Evolutionary conservation across 2,888 invertebrate genomes (phyloP), one percentile per base, ranked within the genome.

Genomic region (Hypsopygia costalis): DNA sequence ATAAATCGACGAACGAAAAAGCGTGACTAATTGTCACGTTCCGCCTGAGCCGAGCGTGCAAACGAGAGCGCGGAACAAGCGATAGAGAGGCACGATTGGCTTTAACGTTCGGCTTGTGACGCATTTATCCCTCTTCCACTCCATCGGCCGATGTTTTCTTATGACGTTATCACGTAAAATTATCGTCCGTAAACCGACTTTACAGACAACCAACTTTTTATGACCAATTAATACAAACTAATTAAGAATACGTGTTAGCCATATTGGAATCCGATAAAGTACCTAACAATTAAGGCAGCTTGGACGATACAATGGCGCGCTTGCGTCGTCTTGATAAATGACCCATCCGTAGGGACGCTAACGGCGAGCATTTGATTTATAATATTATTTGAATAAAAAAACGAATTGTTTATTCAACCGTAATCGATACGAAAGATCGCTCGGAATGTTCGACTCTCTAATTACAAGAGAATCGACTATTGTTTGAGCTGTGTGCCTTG

Each of bases 291-390:
- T 85, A 86, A 82, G 80, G 67, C 68, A 16, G 16, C 70, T 81
- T 74, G 76, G 65, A 71, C 66, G 67, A 58, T 69, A 81, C 81
- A 81, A 81, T 81, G 70, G 73, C 55, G 64, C 47, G 60, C 64
- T 9, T 59, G 78, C 75, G 72, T 67, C 54, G 52, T 57, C 68
- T 32, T 85, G 82, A 83, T 85, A 81, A 85, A 85, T 85, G 80
- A 82, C 75, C 69, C 63, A 66, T 73, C 72, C 69, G 51, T 53
- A 56, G 69, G 67, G 75, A 79, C 68, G 72, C 69, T 76, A 74
- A 77, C 80, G 63, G 82, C 73, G 82, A 58, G 79, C 76, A 65
- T 83, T 85, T 85, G 85, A 85, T 86, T 85, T 82, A 86, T 83
- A 82, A 83, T 80, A 81, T 82, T 81, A 81, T 81, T 78, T 75